phyloP scores from a whole-genome alignment of 2,113 vertebrate genomes.

The Spheniscus mendiculus region DNA sequence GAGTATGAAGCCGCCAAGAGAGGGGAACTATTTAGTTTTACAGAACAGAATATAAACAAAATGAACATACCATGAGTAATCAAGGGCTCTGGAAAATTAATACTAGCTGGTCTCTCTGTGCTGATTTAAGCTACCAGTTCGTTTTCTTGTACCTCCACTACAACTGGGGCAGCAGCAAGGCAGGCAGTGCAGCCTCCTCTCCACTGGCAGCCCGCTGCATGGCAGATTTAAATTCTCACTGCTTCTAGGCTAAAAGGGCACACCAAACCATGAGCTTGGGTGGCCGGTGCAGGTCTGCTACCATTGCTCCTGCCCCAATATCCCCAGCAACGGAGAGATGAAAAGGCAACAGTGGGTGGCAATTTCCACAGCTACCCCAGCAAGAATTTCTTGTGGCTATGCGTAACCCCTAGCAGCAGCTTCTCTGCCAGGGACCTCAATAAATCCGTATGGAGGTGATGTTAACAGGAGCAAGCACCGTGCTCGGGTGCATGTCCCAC shows the following conservation, averaged over 20 bases:
- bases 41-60: conserved; percentile 2
- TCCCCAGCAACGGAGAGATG: not conserved
- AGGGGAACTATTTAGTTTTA: not conserved
- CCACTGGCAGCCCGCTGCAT: not conserved
- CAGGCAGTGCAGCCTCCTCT: not conserved
- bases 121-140: not conserved
- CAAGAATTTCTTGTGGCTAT: not conserved
- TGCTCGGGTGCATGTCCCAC: not conserved
- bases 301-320: not conserved
- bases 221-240: not conserved
- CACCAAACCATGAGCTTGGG: fast-evolving
- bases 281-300: not conserved
- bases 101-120: not conserved
- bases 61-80: not conserved
- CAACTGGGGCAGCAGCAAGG: not conserved
- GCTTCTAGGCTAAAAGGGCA: not conserved
- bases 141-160: not conserved
- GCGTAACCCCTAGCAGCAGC: not conserved
- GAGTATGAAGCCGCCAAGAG: not conserved
- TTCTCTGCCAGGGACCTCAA: not conserved
- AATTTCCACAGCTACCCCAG: not conserved
- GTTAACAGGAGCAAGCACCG: not conserved
- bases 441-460: not conserved
- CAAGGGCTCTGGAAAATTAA: not conserved
- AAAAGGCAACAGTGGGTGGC: not conserved